These are phyloP conservation scores for Anas platyrhynchos DNA, from an alignment of 2,113 vertebrate genomes.

Conservation along the genomic window DNA sequence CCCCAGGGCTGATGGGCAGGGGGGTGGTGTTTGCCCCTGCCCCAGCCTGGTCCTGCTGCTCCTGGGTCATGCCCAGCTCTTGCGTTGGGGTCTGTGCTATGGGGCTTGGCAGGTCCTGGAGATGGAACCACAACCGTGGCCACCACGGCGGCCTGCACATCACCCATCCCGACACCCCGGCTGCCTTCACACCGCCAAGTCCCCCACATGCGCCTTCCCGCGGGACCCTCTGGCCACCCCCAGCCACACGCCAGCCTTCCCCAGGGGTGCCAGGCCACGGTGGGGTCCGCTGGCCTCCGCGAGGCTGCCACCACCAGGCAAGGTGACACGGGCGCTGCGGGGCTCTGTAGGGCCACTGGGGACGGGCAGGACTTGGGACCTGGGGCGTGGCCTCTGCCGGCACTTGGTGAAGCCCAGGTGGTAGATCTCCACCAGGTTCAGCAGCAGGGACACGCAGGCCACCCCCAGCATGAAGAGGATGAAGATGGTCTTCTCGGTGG, in stretches of 20 bases:
- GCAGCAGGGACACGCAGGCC: slow-evolving; percentile 85
- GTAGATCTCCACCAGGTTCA: slow-evolving; percentile 89
- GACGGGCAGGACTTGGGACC: slow-evolving; percentile 25
- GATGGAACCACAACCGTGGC: background rate
- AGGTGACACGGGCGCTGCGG: background rate
- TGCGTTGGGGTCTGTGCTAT: rapidly evolving
- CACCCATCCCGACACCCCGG: background rate
- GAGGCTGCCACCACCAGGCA: background rate
- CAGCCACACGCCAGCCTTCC: background rate
- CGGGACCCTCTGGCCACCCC: background rate
- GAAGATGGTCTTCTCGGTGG: slow-evolving; percentile 91
- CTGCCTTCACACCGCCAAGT: background rate
- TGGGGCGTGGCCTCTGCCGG: slow-evolving; percentile 63
- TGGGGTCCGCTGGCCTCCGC: background rate
- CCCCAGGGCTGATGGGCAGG: background rate
- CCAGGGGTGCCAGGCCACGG: background rate
- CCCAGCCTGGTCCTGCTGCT: background rate
- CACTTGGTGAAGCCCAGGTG: slow-evolving; percentile 86
- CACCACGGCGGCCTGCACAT: rapidly evolving
- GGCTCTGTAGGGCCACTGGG: background rate
- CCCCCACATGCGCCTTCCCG: rapidly evolving
- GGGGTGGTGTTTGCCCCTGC: no score
- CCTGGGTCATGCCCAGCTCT: background rate
- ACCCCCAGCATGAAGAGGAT: slow-evolving; percentile 88
- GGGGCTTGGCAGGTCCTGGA: background rate